These are phyloP conservation scores for Malacoraja senta DNA, from an alignment of 2,797 vertebrate genomes.

Conservation along the genomic window DNA sequence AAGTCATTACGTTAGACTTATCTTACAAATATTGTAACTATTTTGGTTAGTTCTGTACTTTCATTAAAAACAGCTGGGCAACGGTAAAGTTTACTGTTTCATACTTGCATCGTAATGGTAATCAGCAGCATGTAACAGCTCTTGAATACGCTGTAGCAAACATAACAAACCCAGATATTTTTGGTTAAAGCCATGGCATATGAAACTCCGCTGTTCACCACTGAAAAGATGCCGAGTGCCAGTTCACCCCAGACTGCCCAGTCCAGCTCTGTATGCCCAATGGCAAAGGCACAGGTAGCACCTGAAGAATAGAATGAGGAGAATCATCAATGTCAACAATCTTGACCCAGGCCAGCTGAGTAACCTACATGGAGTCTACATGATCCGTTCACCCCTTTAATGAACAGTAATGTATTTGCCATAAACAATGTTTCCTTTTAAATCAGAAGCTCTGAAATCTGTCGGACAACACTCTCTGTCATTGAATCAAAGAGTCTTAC, in stretches of 20 bases:
- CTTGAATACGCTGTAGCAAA: conserved; percentile 67
- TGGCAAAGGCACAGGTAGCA: conserved; percentile 58
- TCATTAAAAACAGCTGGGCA: background rate
- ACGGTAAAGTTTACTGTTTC: background rate
- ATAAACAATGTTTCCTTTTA: background rate
- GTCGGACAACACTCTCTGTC: background rate
- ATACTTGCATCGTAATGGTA: conserved; percentile 82
- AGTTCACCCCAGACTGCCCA: conserved; percentile 68
- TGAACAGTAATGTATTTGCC: background rate
- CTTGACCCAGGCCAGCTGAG: background rate
- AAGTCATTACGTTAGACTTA: background rate
- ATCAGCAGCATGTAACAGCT: conserved; percentile 82
- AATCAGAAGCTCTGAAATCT: background rate
- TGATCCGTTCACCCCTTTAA: background rate
- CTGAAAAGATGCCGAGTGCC: conserved; percentile 62
- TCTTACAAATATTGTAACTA: background rate
- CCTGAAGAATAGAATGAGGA: conserved; percentile 50
- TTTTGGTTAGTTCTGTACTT: background rate
- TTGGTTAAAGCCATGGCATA: conserved; percentile 63
- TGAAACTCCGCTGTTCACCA: conserved; percentile 54
- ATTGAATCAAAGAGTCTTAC: no score
- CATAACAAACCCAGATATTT: conserved; percentile 69
- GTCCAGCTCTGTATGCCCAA: conserved; percentile 63
- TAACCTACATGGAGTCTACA: background rate
- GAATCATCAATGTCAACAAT: background rate